These are phyloP conservation scores for Crotalus viridis DNA, from an alignment of 2,113 vertebrate species.

Conservation along the genomic window DNA sequence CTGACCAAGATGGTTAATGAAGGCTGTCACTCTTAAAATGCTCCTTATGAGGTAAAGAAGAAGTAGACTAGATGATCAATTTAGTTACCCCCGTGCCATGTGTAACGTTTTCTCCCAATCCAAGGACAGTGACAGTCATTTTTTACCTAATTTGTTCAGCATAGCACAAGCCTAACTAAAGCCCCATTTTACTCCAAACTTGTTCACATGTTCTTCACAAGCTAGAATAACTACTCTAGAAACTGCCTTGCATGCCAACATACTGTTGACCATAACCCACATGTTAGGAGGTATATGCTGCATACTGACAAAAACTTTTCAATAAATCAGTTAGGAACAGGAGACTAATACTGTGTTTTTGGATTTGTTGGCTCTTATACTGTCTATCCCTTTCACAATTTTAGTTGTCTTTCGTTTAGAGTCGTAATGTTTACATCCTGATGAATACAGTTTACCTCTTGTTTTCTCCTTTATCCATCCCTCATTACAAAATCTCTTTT, in stretches of 20 bases:
- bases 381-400: background rate
- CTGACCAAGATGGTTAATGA: background rate
- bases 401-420: background rate
- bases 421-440: background rate
- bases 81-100: background rate
- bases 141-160: background rate
- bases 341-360: constrained; percentile 1
- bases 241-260: background rate
- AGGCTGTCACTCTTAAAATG: background rate
- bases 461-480: background rate
- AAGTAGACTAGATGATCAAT: background rate
- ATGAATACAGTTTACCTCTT: background rate
- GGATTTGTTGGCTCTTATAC: background rate
- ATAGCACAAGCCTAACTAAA: background rate
- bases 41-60: background rate
- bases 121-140: background rate
- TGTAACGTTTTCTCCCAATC: background rate
- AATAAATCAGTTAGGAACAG: background rate
- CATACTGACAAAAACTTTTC: background rate
- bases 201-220: background rate
- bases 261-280: background rate
- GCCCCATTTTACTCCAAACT: background rate
- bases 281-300: background rate
- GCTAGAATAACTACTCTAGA: background rate
- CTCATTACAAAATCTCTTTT: background rate